A percentile compares a stretch with the other conserved stretches of the same genome.
phyloP scores from a whole-genome alignment of 2,888 invertebrate genomes.

The Cerastoderma edule region DNA sequence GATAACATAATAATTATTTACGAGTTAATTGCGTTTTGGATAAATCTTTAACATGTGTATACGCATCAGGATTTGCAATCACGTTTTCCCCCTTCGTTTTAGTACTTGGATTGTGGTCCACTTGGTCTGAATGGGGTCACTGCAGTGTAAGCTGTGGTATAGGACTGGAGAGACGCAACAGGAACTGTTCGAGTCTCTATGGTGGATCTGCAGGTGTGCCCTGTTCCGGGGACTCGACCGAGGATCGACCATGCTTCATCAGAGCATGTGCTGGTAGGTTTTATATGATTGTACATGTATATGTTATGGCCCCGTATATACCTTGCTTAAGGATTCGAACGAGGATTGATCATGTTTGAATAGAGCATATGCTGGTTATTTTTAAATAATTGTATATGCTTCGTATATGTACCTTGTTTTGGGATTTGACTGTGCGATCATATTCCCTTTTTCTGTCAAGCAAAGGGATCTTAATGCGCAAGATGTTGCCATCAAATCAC shows the following conservation, averaged over 20 bases:
- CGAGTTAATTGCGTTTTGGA: too few species aligned
- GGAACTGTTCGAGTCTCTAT: slow-evolving; percentile 18
- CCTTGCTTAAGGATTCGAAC: not conserved
- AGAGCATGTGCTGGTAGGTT: slow-evolving; percentile 16
- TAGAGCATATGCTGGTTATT: not conserved
- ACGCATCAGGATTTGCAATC: too few species aligned
- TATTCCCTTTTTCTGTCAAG: not conserved
- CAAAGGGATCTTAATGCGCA: too few species aligned
- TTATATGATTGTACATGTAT: not conserved
- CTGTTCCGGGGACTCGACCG: slow-evolving; percentile 21
- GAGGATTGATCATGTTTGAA: not conserved
- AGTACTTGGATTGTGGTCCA: slow-evolving; percentile 32
- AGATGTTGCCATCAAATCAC: too few species aligned
- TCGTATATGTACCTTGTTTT: too few species aligned
- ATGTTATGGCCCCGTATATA: not conserved
- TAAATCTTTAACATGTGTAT: too few species aligned
- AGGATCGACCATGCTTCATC: slow-evolving; percentile 12
- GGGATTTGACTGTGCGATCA: too few species aligned
- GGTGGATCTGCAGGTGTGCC: not conserved
- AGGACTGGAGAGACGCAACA: slow-evolving; percentile 31
- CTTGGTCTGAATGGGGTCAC: slow-evolving; percentile 40
- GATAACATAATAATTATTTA: too few species aligned
- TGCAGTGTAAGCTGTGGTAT: slow-evolving; percentile 44
- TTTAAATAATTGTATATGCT: not conserved
- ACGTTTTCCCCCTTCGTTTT: too few species aligned